phyloP scores from a whole-genome alignment of 2,797 vertebrate species.

The Balearica regulorum region DNA sequence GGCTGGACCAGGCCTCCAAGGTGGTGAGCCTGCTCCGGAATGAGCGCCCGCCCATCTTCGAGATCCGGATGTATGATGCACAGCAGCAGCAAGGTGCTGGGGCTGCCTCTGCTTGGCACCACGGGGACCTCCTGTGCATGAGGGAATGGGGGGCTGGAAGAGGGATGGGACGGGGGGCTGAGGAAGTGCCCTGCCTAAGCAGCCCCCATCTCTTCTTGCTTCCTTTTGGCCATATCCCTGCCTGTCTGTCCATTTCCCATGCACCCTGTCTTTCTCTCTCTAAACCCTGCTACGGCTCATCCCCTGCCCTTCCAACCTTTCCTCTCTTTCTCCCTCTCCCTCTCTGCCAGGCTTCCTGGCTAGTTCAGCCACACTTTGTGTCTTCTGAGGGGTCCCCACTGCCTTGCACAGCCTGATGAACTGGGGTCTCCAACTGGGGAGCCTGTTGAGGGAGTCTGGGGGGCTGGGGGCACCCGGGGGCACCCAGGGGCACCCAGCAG shows the following conservation, averaged over 20 bases:
- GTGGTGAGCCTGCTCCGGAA: constrained; percentile 88
- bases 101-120: neutral
- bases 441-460: neutral
- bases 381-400: neutral
- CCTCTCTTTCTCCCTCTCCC: neutral
- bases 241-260: fast-evolving
- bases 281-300: neutral
- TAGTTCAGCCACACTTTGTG: neutral
- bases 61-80: constrained; percentile 95
- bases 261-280: fast-evolving
- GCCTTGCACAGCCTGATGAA: neutral
- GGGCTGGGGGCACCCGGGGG: fast-evolving
- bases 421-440: neutral
- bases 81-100: constrained; percentile 93
- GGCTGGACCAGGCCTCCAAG: constrained; percentile 86
- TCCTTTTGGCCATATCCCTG: neutral
- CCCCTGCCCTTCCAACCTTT: neutral
- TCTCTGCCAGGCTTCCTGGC: neutral
- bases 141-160: neutral
- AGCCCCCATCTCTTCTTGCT: neutral
- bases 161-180: neutral
- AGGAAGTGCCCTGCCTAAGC: neutral
- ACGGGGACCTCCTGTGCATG: fast-evolving
- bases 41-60: constrained; percentile 94
- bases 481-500: neutral